Evolutionary conservation across 2,888 invertebrate genomes (phyloP), one percentile per base, ranked within the genome.

Genomic region (Mylabris sibirica): DNA sequence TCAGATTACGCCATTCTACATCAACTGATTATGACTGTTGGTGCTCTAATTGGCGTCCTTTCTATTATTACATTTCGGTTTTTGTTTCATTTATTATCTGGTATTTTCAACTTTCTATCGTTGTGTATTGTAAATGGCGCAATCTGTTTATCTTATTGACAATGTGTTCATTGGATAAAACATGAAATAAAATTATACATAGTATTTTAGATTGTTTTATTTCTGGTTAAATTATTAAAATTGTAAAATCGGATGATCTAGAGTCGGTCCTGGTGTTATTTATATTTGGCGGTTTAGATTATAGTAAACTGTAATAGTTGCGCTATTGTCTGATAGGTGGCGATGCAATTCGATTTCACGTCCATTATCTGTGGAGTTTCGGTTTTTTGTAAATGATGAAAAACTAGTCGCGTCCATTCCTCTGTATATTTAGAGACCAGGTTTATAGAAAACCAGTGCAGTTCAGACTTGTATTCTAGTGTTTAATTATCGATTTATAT

Each of bases 81-180:
- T 22, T 12, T 60, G n/a, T 49, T 44, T 59, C 22, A 20, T 59
- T 66, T 63, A 59, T 69, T 60, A 41, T 59, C 41, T 24, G 66
- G 60, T 73, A 20, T 67, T 63, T 68, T 17, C 24, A 64, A 24
- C 41, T 67, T 38, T 67, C 41, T 34, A 57, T 26, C 24, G 9
- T 24, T 57, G n/a, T 57, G 70, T 70, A 77, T 76, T 81, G 79
- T 81, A 82, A 81, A 82, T 83, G 83, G 83, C 81, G 81, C 80
- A 82, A 83, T 83, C 81, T 84, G 83, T 82, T 81, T 78, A 78
- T 81, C 80, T 80, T 81, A 79, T 82, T 82, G 79, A 84, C 79
- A 80, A 84, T 84, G 84, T 84, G 84, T 84, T 84, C 84, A 84
- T 84, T 83, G 83, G 81, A 82, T 83, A 81, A 82, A 82, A 82